Evolutionary conservation across 2,797 vertebrate species (phyloP), one percentile per base, ranked within the genome.

Genomic region (Protosalanx chinensis): DNA sequence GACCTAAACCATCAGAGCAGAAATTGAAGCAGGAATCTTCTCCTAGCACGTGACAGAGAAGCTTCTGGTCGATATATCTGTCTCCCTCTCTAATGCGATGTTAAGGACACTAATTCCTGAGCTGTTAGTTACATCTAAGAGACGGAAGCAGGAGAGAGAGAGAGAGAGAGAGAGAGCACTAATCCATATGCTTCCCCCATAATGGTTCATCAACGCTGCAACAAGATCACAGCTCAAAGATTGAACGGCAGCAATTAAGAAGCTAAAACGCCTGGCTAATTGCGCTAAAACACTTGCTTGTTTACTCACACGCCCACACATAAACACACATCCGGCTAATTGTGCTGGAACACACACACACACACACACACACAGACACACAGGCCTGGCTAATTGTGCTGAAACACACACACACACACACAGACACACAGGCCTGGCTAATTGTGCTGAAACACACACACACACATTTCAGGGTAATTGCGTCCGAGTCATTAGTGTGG

Each of bases 171-270:
- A n/a, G n/a, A n/a, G n/a, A n/a, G n/a, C 82, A 84, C 84, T 90
- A 93, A 94, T 94, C 93, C 89, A 93, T 93, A 93, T 76, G 79
- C 89, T 90, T 89, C 81, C 84, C 75, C 78, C 88, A 91, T 89
- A 92, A 87, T 91, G 87, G 90, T 90, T 91, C 88, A 87, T 89
- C 90, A 89, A 87, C 77, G 61, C 71, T 71, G 82, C 82, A 87
- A 70, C 78, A 64, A 60, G 75, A 89, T 85, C 77, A 41, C 37
- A 8, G 8, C 83, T 80, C 81, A 71, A 35, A 79, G 90, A 93
- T 93, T 89, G 90, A 93, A 93, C 90, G 86, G 87, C 88, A 77
- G 90, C 91, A 93, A 93, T 93, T 93, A 93, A 92, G 92, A 93
- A 65, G 87, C 88, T 92, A 91, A 93, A 92, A n/a, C 86, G 91